Evolutionary conservation across 2,113 vertebrate species (phyloP), one percentile per base, ranked within the genome.

Genomic region (Globicephala melas): DNA sequence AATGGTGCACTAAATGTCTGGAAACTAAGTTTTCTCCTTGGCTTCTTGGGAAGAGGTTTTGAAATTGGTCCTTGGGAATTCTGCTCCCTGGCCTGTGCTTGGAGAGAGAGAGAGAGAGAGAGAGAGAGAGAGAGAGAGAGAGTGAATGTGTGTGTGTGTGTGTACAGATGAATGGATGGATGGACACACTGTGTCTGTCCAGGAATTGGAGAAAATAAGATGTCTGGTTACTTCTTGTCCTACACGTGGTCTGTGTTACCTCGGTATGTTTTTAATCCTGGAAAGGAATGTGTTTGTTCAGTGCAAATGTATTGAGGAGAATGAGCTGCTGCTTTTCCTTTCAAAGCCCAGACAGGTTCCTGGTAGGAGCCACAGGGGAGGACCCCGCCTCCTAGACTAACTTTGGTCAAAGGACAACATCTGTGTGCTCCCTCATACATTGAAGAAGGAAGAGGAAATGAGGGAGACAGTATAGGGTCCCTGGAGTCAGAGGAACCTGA

Each of bases 31-130:
- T 96, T 5, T 80, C n/a, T 71, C 47, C 79, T 67, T 83, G 85
- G 55, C 21, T 94, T 12, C 76, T 73, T 95, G 68, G 76, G 83
- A 70, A 93, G 53, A 81, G 67, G 12, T 62, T 97, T 97, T 58
- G 55, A 87, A 91, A 91, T 89, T 82, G 53, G 50, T 81, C 15
- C 21, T 89, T 85, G 60, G 55, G 47, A 94, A 63, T 21, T 84
- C 47, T 11, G 5, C 63, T 58, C 92, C 31, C 73, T 84, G 31
- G 47, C 15, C 20, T 86, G 60, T 80, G 67, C n/a, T 87, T 26
- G 18, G 55, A 28, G 74, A 50, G 17, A 10, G 38, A 0, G n/a
- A 1, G 68, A 6, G 53, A 53, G 53, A 17, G 50, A 53, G 14
- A 15, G 50, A 50, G 50, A 1, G 47, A 50, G 47, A 1, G 12